phyloP scores from a whole-genome alignment of 2,113 vertebrate species.

The Pseudorasbora parva region DNA sequence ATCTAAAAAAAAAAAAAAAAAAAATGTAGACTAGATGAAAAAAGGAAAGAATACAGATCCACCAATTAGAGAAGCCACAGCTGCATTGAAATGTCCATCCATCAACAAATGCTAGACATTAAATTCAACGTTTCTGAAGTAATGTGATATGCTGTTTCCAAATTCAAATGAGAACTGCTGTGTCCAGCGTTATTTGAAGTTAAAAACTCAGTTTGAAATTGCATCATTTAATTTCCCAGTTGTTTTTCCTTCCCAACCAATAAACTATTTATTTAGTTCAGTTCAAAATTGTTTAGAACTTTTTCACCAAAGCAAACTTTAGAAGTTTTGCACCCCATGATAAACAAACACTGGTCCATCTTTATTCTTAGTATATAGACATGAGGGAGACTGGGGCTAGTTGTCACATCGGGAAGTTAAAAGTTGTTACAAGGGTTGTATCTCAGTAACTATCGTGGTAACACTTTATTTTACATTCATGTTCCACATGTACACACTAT shows the following conservation, averaged over 20 bases:
- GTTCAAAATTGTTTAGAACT: not conserved
- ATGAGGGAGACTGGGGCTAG: not conserved
- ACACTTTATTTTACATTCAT: no score
- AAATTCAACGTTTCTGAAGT: not conserved
- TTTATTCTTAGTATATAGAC: no score
- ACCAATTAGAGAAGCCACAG: not conserved
- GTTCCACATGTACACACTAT: no score
- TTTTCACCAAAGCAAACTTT: not conserved
- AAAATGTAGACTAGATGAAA: not conserved
- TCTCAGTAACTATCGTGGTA: not conserved
- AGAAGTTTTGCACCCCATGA: not conserved
- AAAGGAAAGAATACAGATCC: not conserved
- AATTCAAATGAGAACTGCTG: not conserved
- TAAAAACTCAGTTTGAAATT: constrained; percentile 12
- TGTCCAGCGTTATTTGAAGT: not conserved
- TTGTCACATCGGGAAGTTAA: not conserved
- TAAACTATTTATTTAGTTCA: not conserved
- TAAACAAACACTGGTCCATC: not conserved
- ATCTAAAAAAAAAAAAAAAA: not conserved
- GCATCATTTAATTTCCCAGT: not conserved
- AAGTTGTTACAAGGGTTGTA: not conserved
- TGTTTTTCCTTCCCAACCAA: not conserved
- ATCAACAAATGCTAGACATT: not conserved
- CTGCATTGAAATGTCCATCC: not conserved
- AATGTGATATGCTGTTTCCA: not conserved